Base-by-base conservation (phyloP, 2,888 invertebrate species). In the Corbicula japonica region DNA sequence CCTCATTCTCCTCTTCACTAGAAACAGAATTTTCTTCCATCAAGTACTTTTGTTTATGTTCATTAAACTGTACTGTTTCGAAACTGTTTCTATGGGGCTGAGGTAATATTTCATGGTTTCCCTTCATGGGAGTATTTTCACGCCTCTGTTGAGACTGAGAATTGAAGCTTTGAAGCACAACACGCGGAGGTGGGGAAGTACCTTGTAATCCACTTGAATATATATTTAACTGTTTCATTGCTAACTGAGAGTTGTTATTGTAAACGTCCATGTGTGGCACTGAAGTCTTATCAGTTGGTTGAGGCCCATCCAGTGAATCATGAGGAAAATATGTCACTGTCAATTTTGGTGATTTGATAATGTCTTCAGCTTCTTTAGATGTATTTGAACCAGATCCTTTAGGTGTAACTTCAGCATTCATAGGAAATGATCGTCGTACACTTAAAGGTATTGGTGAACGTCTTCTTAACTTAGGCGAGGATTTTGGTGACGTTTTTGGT, bases 151-250 rank as follows among this genome's bases (percentile, higher is more conserved):
- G 74, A 18, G 76, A 61, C 46, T 78, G 74, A 21, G 75, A 73
- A 58, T 85, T 82, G 18, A 88, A 73, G 41, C 80, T 81, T 35
- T 88, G 85, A 26, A 90, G 80, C 21, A 89, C 74, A 46, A 89
- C 87, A 30, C 86, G 80, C 4, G 90, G 88, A 56, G 89, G 90
- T n/a, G 90, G 89, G 0, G 90, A 90, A 18, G 87, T 88, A 15
- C 86, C 85, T 26, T 87, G 81, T 50, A 83, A 74, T 10, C 73
- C 75, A 60, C 65, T 66, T 8, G 79, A 74, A 65, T 87, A 87
- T 35, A 77, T 83, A 21, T 76, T 85, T 46, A 88, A 68, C 73
- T 86, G 82, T 75, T 87, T 89, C 58, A 86, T 61, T 26, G 85
- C 77, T 38, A 75, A 66, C 23, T 76, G 83, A 65, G 71, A 71